A percentile compares a stretch with the other conserved stretches of the same genome.
phyloP scores from a whole-genome alignment of 2,797 vertebrate genomes.

The Gephyroberyx darwinii region DNA sequence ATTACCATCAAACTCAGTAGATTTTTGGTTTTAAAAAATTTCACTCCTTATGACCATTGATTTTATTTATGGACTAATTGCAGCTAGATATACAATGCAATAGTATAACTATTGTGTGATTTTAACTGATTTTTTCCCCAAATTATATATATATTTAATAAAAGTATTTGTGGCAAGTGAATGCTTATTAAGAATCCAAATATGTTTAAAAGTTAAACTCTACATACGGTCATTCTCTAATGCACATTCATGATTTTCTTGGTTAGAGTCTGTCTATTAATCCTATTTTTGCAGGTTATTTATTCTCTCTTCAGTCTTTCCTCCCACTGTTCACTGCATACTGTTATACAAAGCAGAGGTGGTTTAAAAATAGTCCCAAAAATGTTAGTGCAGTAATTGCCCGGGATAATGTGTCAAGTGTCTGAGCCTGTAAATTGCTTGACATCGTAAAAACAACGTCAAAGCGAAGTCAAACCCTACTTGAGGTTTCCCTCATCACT shows the following conservation, averaged over 20 bases:
- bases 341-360: neutral
- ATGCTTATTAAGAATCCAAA: neutral
- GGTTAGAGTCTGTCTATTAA: neutral
- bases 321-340: neutral
- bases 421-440: neutral
- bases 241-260: neutral
- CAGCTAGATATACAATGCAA: neutral
- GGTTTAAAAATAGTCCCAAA: neutral
- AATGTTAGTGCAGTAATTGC: neutral
- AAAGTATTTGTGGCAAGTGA: neutral
- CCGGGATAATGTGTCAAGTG: neutral
- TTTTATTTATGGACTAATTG: neutral
- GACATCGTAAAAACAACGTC: neutral
- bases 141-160: neutral
- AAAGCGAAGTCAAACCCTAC: neutral
- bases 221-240: neutral
- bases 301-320: neutral
- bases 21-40: neutral
- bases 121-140: too few species aligned
- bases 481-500: conserved; percentile 36
- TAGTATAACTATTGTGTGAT: neutral
- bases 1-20: neutral
- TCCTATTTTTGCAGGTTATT: too few species aligned
- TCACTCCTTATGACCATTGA: neutral
- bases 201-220: neutral